Base-by-base conservation (phyloP, 2,888 invertebrate genomes). In the Cheilosia pagana region DNA sequence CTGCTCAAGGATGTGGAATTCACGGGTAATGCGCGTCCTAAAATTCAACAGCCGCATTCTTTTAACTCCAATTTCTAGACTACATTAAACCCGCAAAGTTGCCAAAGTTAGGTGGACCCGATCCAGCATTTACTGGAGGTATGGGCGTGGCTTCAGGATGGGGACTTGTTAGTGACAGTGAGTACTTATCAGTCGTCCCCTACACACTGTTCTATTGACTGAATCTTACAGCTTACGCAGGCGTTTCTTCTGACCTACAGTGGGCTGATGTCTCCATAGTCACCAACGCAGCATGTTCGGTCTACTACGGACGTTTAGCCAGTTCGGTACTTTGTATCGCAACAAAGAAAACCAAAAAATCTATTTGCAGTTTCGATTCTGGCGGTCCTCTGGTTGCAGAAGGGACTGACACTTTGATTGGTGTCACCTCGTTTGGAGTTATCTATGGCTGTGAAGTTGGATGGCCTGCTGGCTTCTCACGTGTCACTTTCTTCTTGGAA, bases 291-390 rank as follows among this genome's bases (percentile, higher is more conserved):
- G 86, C 81, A 21, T 90, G 90, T 85, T 35, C 87, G 0, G 76
- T 86, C 3, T 88, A 87, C 77, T 90, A 65, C 60, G 90, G 89
- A 7, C 12, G 67, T 3, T 70, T 89, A 3, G 7, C 16, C 1
- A 2, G 25, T 6, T 82, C 83, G 19, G 85, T 89, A 57, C 87
- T 90, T n/a, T 91, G 91, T 76, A 89, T 89, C 55, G 87, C 87
- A 63, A 90, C 89, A 53, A 87, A 83, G 39, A 88, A 79, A 5
- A 48, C 19, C 14, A 8, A 25, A 1, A 90, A 88, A 67, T 90
- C 91, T 28, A 90, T 91, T 62, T 93, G 93, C 88, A 89, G 86
- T 23, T 92, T 92, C 7, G 92, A 92, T 87, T 91, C 91, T 52
- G 92, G 92, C 19, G 92, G 92, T 25, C 92, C 92, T n/a, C 86